Evolutionary conservation across 2,888 invertebrate species (phyloP), one percentile per base, ranked within the genome.

Genomic region (Diarsia mendica): DNA sequence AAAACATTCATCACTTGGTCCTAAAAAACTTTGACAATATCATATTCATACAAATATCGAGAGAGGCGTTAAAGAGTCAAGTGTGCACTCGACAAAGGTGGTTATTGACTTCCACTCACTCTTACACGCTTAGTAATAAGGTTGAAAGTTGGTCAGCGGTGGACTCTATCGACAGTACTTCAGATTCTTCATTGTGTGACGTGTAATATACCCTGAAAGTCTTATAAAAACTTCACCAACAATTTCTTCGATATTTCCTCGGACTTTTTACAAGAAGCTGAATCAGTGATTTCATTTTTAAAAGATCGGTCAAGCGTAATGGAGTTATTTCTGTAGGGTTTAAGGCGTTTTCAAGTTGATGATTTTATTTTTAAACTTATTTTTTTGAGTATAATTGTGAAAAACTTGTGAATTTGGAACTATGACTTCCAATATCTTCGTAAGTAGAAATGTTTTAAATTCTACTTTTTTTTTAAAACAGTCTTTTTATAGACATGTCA

Each of bases 261-360:
- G 71, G 69, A 84, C 64, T 80, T 80, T 78, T 55, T 72, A 51
- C 48, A 58, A 72, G n/a, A 53, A 49, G 78, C 83, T 79, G 85
- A 85, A 75, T 83, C 85, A 64, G 76, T 85, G 77, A 78, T 79
- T 85, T 80, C 53, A 63, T 77, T 80, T 83, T 84, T 83, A 77
- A 86, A 83, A 84, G 84, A 71, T 49, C 77, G 77, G 73, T 71
- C 73, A 77, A 73, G 77, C 66, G 67, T 39, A 51, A 58, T 55
- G 3, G 23, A 18, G n/a, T 67, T 68, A 20, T 46, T 46, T 23
- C 20, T 11, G 13, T 6, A n/a, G 33, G 72, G 71, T 69, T 67
- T 68, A 0, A 63, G 4, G 18, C 11, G 15, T 53, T 55, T 77
- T 60, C 39, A 2, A 60, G 5, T 15, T 44, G 13, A 9, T 46